These are phyloP conservation scores for Chrysolina haemoptera DNA, from an alignment of 2,888 invertebrate genomes.

Conservation along the genomic window DNA sequence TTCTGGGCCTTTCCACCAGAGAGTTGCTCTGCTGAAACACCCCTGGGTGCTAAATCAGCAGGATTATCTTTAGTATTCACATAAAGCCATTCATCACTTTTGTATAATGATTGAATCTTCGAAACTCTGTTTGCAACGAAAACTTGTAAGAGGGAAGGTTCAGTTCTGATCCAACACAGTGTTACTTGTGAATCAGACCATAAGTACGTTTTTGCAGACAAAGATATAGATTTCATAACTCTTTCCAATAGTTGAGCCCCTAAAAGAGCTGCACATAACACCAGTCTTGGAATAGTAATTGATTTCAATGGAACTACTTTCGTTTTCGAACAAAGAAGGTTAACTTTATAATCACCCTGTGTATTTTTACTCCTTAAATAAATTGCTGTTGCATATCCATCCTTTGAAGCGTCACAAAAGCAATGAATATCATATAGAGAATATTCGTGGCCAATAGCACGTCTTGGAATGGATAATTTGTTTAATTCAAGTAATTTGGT, in stretches of 20 bases:
- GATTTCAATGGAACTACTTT: slow-evolving; percentile 42
- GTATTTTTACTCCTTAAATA: slow-evolving; percentile 27
- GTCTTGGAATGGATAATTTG: slow-evolving; percentile 25
- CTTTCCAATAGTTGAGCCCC: slow-evolving; percentile 31
- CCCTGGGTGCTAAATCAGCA: slow-evolving; percentile 30
- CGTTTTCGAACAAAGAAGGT: slow-evolving; percentile 37
- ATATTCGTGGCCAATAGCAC: slow-evolving; percentile 9
- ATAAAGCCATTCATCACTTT: slow-evolving; percentile 24
- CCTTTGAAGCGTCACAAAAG: slow-evolving; percentile 26
- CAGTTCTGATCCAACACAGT: slow-evolving; percentile 25
- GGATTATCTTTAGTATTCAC: slow-evolving; percentile 28
- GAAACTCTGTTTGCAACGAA: slow-evolving; percentile 27
- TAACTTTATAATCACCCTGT: not conserved
- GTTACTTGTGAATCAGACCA: slow-evolving; percentile 29
- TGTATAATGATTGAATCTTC: slow-evolving; percentile 23
- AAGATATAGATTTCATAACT: slow-evolving; percentile 19
- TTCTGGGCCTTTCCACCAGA: slow-evolving; percentile 23
- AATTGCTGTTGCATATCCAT: slow-evolving; percentile 29
- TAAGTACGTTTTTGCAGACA: slow-evolving; percentile 3
- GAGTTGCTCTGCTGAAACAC: slow-evolving; percentile 19
- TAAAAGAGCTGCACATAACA: slow-evolving; percentile 35
- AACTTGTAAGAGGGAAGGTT: not conserved
- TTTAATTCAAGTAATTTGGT: slow-evolving; percentile 19
- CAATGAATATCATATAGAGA: slow-evolving; percentile 14
- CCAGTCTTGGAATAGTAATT: slow-evolving; percentile 35